Base-by-base conservation (phyloP, 2,113 vertebrate species). In the Balaeniceps rex region DNA sequence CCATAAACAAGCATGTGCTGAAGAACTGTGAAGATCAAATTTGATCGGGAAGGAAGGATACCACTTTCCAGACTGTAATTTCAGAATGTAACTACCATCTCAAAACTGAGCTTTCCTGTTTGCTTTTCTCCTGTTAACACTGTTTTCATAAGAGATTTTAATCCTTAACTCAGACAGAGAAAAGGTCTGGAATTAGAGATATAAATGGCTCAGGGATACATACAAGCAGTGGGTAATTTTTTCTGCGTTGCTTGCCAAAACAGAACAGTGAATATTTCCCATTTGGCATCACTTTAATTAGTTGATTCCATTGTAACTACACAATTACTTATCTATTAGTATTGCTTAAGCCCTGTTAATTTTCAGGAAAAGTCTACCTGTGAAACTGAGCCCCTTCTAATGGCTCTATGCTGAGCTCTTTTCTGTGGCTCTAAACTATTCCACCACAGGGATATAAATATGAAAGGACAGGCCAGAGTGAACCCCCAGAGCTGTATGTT, bases 261-360 rank as follows among this genome's bases (percentile, higher is more conserved):
- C 40, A 92, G 61, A 96, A 61, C 80, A 65, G 74, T 84, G 63
- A 61, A 38, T 93, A 97, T 97, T 96, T 96, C 95, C 93, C 90
- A 91, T 96, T 90, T 97, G 95, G 78, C 76, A 90, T 68, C 80
- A 54, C 79, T 95, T 96, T 96, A 97, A 96, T 97, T 92, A 94
- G 94, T 29, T 91, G 88, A 89, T 94, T 88, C 74, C 61, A 79
- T 91, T 94, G 96, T 94, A 94, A 91, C 91, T 94, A 91, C 75
- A 97, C 77, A 91, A 94, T 96, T 94, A 92, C 92, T 88, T 89
- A 60, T 91, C 93, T 80, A 90, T 94, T 94, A 95, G 89, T 74
- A 44, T 55, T 91, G 70, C 87, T 80, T 94, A 90, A 96, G 51
- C 82, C n/a, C 46, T 90, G 81, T n/a, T 91, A 80, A 88, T 89